Conservation (phyloP, 2,113 vertebrate genomes). For the Colaptes auratus region DNA sequence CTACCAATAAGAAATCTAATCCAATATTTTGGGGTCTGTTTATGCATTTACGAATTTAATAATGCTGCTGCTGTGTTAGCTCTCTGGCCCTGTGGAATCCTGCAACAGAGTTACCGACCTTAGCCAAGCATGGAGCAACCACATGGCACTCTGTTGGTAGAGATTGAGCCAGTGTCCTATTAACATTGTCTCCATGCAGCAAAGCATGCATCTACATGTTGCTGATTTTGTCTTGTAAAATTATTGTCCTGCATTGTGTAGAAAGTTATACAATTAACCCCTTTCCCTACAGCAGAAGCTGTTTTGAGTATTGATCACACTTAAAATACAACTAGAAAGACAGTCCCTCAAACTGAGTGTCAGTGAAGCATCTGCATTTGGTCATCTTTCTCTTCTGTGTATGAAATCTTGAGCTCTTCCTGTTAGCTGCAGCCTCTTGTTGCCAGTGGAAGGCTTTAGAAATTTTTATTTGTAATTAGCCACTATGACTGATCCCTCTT, state of each 20-base stretch:
- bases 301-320: not conserved
- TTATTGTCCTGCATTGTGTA: not conserved
- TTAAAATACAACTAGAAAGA: not conserved
- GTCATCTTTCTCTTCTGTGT: not conserved
- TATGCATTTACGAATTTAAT: not conserved
- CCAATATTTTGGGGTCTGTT: not conserved
- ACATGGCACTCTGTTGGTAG: not conserved
- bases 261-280: not conserved
- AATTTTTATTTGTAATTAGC: not conserved
- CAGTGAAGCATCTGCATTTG: not conserved
- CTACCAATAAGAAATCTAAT: not conserved
- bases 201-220: fast-evolving
- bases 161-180: fast-evolving
- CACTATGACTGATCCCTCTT: not conserved
- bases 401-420: not conserved
- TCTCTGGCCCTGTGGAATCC: not conserved
- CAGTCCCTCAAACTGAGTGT: not conserved
- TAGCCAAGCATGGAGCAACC: not conserved
- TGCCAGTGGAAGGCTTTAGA: not conserved
- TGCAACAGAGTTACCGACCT: fast-evolving
- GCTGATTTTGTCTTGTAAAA: not conserved
- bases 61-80: not conserved
- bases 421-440: not conserved
- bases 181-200: not conserved
- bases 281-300: not conserved